Evolutionary conservation across 2,113 vertebrate genomes (phyloP).

Genomic region (Oryzias melastigma): DNA sequence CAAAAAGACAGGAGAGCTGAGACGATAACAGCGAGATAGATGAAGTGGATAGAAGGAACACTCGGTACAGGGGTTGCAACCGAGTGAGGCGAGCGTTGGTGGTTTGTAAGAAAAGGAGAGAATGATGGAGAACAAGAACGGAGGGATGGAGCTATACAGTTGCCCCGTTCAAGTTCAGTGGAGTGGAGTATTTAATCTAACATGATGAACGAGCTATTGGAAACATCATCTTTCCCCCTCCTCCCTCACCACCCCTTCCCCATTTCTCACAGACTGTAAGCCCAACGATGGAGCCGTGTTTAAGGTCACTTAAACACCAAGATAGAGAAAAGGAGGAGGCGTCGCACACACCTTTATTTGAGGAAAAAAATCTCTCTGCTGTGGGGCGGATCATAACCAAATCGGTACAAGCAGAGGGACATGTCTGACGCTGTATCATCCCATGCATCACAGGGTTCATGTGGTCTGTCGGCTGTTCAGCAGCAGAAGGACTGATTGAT

Average conservation of each 20-base stretch:
- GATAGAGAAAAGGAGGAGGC: slow-evolving; percentile 59
- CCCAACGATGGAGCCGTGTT: slow-evolving; percentile 55
- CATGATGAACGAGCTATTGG: slow-evolving; percentile 78
- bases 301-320: slow-evolving; percentile 65
- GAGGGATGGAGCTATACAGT: slow-evolving; percentile 39
- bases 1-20: slow-evolving; percentile 18
- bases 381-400: slow-evolving; percentile 4
- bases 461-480: slow-evolving; percentile 10
- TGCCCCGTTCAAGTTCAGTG: slow-evolving; percentile 69
- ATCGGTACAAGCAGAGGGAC: slow-evolving; percentile 5
- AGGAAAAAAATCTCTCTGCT: slow-evolving; percentile 13
- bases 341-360: slow-evolving; percentile 17
- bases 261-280: slow-evolving; percentile 46
- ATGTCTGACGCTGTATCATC: slow-evolving; percentile 17
- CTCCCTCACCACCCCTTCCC: slow-evolving; percentile 33
- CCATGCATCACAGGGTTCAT: slow-evolving; percentile 20
- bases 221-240: slow-evolving; percentile 53
- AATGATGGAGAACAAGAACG: slow-evolving; percentile 44
- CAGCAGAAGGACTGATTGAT: slow-evolving; percentile 25
- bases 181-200: slow-evolving; percentile 80
- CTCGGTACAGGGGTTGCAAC: slow-evolving; percentile 24
- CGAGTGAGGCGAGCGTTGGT: slow-evolving; percentile 37
- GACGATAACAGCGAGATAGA: slow-evolving; percentile 36
- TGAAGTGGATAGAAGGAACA: slow-evolving; percentile 25
- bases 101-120: slow-evolving; percentile 36